phyloP scores from a whole-genome alignment of 2,888 invertebrate genomes.

The Pollenia angustigena region DNA sequence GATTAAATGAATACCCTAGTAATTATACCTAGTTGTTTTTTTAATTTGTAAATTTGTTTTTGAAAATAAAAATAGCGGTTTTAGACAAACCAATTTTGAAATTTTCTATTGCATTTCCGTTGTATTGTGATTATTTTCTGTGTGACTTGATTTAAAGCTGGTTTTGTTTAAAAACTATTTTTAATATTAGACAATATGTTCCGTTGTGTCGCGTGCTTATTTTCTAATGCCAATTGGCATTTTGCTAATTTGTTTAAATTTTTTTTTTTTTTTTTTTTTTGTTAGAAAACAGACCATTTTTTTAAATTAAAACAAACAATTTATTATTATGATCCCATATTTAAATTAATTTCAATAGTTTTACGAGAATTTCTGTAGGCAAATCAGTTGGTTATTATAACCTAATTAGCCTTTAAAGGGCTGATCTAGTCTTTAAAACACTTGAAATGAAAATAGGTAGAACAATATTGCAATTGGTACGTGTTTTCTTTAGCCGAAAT shows the following conservation, averaged over 20 bases:
- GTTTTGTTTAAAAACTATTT: too few species aligned
- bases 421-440: too few species aligned
- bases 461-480: too few species aligned
- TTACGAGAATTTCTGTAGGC: not conserved
- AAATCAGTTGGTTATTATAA: too few species aligned
- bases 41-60: not conserved
- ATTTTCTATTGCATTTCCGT: slow-evolving; percentile 11
- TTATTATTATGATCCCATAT: too few species aligned
- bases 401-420: too few species aligned
- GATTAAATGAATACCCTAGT: too few species aligned
- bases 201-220: slow-evolving; percentile 2
- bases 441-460: too few species aligned
- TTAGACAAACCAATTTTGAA: not conserved
- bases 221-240: not conserved
- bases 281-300: not conserved
- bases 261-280: slow-evolving; percentile 19
- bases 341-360: too few species aligned
- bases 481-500: too few species aligned
- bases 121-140: not conserved
- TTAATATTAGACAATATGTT: not conserved
- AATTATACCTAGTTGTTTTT: not conserved
- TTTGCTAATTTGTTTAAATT: slow-evolving; percentile 2
- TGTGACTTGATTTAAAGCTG: too few species aligned
- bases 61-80: not conserved
- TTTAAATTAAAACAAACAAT: not conserved